phyloP scores from a whole-genome alignment of 2,113 vertebrate genomes.

The Paedocypris sp. region DNA sequence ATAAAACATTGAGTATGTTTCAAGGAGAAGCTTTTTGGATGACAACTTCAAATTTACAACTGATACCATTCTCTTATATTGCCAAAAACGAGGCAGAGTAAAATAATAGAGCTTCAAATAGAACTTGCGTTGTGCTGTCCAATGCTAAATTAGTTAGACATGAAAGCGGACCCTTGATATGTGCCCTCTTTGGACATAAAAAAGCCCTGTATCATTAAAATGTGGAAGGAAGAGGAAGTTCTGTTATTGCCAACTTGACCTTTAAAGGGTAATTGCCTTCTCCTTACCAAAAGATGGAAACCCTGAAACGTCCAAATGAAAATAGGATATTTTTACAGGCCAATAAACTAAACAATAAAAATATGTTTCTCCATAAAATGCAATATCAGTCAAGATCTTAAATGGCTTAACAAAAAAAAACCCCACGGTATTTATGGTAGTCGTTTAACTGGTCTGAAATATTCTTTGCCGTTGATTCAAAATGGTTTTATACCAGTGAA shows the following conservation, averaged over 20 bases:
- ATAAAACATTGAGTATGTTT: too few relatives aligned
- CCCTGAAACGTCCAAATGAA: constrained; percentile 42
- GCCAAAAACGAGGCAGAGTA: too few relatives aligned
- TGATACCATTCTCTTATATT: too few relatives aligned
- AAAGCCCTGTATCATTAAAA: constrained; percentile 47
- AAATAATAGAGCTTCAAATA: background rate
- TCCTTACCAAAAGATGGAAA: constrained; percentile 56
- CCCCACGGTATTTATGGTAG: constrained; percentile 20
- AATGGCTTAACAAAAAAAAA: constrained; percentile 39
- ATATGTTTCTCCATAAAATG: constrained; percentile 50
- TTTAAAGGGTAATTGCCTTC: constrained; percentile 65
- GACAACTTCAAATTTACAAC: too few relatives aligned
- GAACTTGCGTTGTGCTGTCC: background rate
- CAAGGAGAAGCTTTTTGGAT: too few relatives aligned
- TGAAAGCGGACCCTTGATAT: constrained; percentile 11
- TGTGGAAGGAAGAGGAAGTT: constrained; percentile 41
- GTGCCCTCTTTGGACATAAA: constrained; percentile 20
- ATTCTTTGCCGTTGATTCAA: constrained; percentile 31
- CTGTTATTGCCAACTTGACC: constrained; percentile 58
- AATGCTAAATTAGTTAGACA: constrained; percentile 14
- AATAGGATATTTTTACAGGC: constrained; percentile 45
- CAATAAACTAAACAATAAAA: constrained; percentile 55
- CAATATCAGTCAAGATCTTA: constrained; percentile 40
- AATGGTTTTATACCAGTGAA: constrained; percentile 10
- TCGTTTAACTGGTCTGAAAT: constrained; percentile 36